Percentiles rank a stretch among this genome's conserved stretches.
These are phyloP conservation scores for Copsychus sechellarum DNA, from an alignment of 2,113 vertebrate genomes.

Conservation along the genomic window DNA sequence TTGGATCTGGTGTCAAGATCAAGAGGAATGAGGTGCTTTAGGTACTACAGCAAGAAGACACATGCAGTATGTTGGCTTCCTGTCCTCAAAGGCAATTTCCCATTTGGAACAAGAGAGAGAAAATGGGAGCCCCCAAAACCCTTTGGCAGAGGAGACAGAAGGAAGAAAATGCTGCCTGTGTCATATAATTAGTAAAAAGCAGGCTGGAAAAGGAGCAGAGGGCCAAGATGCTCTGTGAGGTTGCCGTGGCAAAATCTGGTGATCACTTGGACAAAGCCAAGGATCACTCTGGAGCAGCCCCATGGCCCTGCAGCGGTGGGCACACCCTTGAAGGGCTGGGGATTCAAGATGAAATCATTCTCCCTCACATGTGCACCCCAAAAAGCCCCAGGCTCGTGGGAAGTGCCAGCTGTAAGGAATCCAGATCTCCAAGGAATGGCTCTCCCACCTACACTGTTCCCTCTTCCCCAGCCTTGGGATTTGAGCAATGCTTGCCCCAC, in stretches of 20 bases:
- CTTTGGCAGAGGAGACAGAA: background rate
- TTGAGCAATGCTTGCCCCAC: background rate
- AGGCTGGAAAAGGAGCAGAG: background rate
- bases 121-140: background rate
- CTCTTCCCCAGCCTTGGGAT: fast-evolving
- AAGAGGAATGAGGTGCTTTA: background rate
- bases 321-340: background rate
- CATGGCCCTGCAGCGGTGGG: background rate
- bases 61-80: background rate
- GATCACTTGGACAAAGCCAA: background rate
- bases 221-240: background rate
- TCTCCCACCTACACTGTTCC: background rate
- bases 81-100: background rate
- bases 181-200: background rate
- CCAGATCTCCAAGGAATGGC: background rate
- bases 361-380: too few relatives aligned
- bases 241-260: background rate
- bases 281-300: background rate
- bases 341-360: background rate
- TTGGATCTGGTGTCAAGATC: background rate
- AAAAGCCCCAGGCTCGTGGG: background rate
- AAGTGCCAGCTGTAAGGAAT: background rate
- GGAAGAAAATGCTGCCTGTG: background rate
- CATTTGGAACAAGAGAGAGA: background rate
- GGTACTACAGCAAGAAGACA: background rate